A percentile compares a stretch with the other conserved stretches of the same genome.
These are phyloP conservation scores for Corvus moneduloides DNA, from an alignment of 2,113 vertebrate species.

Conservation along the genomic window DNA sequence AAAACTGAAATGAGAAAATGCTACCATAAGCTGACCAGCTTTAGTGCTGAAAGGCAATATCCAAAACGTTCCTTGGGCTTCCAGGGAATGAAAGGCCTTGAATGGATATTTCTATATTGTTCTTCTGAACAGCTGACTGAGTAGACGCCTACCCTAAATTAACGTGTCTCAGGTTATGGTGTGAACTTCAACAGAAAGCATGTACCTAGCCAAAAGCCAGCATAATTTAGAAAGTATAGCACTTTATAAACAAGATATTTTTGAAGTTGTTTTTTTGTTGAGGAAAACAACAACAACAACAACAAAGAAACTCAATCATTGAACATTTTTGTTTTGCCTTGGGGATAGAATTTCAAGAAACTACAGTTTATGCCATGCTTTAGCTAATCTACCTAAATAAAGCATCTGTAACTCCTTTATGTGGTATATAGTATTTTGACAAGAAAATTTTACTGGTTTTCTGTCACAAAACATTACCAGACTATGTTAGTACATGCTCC, in stretches of 20 bases:
- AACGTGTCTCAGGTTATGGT: background rate
- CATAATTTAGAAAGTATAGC: conserved; percentile 12
- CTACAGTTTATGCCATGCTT: conserved; percentile 15
- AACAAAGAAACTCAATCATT: background rate
- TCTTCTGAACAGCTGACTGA: background rate
- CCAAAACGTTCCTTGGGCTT: background rate
- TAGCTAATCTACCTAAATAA: conserved; percentile 43
- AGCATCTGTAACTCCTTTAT: conserved; percentile 63
- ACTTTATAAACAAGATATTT: conserved; percentile 33
- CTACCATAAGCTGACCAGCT: conserved; percentile 61
- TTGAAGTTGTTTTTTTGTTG: background rate
- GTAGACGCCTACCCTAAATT: background rate
- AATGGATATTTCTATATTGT: background rate
- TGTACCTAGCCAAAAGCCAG: background rate
- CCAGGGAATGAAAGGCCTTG: background rate
- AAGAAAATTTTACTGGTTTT: conserved; percentile 54
- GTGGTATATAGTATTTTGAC: conserved; percentile 39
- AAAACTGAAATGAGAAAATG: conserved; percentile 60
- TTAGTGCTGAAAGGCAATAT: conserved; percentile 54
- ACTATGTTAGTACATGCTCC: background rate
- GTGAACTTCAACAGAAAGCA: conserved; percentile 27
- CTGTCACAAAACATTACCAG: conserved; percentile 45
- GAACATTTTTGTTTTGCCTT: conserved; percentile 48
- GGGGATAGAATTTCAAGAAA: conserved; percentile 34
- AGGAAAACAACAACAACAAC: background rate